Evolutionary conservation across 92 coral and sea anemone species (phyloP).

Genomic region (Palythoa caribaeorum): DNA sequence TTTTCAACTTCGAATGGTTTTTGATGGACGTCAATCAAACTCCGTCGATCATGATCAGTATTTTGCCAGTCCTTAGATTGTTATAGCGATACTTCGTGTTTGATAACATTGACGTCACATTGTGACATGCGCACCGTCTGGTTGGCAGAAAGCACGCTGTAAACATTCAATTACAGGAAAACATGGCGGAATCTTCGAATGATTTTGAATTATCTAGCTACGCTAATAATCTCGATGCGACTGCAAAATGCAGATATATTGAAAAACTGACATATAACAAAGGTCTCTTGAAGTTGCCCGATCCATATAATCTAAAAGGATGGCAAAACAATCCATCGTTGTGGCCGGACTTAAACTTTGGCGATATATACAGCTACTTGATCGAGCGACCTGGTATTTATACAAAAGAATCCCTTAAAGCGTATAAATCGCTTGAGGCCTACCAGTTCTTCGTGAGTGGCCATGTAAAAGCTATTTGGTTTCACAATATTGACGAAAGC

Average conservation of each 20-base stretch:
- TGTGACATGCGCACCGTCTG: constrained; percentile 2
- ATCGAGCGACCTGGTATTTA: constrained; percentile 51
- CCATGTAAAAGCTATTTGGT: constrained; percentile 37
- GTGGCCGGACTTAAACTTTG: constrained; percentile 55
- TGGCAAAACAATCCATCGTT: constrained; percentile 60
- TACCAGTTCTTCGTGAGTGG: constrained; percentile 37
- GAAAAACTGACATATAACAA: constrained; percentile 32
- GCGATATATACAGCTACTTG: constrained; percentile 56
- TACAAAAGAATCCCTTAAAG: constrained; percentile 56
- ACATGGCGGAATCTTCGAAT: background rate
- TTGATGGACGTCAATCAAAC: too few relatives aligned
- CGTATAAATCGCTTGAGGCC: constrained; percentile 51
- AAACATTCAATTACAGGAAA: background rate
- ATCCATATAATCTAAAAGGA: constrained; percentile 46
- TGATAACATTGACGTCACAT: background rate
- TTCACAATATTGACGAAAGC: constrained; percentile 5
- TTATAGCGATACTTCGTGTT: constrained; percentile 8
- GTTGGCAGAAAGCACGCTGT: background rate
- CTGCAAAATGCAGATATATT: constrained; percentile 20
- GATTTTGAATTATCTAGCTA: constrained; percentile 1
- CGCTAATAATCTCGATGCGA: constrained; percentile 32
- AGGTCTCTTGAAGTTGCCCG: constrained; percentile 23
- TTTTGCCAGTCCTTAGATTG: too few relatives aligned
- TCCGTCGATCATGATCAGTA: too few relatives aligned
- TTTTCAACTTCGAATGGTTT: too few relatives aligned